These are phyloP conservation scores for Mimas tiliae DNA, from an alignment of 2,888 invertebrate genomes.

Conservation along the genomic window DNA sequence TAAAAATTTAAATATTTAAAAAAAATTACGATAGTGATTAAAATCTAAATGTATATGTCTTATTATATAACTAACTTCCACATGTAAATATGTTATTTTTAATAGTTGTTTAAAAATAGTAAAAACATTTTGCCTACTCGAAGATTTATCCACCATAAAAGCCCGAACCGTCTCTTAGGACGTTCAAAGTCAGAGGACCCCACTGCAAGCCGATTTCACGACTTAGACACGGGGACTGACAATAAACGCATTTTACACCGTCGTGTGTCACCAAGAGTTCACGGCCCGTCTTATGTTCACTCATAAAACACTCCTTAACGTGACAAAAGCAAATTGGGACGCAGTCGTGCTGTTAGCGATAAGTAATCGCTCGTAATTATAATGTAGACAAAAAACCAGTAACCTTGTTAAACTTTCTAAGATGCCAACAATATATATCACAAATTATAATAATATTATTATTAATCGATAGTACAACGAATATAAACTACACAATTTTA, in stretches of 20 bases:
- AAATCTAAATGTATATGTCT: no score
- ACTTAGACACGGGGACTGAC: constrained; percentile 80
- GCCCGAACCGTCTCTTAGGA: constrained; percentile 36
- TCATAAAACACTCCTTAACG: constrained; percentile 62
- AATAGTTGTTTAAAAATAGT: not conserved
- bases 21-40: no score
- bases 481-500: no score
- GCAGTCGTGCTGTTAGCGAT: constrained; percentile 22
- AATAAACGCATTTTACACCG: constrained; percentile 71
- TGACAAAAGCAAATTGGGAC: constrained; percentile 29
- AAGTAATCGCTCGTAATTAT: not conserved
- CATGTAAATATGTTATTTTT: no score
- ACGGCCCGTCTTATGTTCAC: constrained; percentile 63
- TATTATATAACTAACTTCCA: no score
- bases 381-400: not conserved
- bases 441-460: no score
- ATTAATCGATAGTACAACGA: no score
- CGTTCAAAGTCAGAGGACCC: constrained; percentile 50
- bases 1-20: no score
- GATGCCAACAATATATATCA: no score
- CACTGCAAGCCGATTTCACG: constrained; percentile 78
- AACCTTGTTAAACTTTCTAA: no score
- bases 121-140: not conserved
- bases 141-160: not conserved
- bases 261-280: constrained; percentile 72